Percentiles rank a stretch among this genome's conserved stretches.
These are phyloP conservation scores for Mellivora capensis DNA, from an alignment of 2,113 vertebrate species.

Conservation along the genomic window DNA sequence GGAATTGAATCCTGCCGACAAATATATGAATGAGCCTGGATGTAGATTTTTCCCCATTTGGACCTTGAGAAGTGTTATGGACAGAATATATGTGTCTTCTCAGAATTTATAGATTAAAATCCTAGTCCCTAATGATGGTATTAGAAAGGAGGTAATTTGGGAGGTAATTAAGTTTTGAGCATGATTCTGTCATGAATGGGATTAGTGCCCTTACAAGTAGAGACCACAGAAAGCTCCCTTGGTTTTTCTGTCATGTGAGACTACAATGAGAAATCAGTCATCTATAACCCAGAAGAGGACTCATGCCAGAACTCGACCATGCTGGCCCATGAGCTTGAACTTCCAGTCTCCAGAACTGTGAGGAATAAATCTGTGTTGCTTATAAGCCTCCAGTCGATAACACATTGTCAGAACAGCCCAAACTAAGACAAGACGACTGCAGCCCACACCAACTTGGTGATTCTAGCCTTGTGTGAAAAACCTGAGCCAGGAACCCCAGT, in stretches of 20 bases:
- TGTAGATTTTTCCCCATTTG: too few relatives aligned
- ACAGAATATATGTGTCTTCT: not conserved
- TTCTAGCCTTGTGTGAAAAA: not conserved
- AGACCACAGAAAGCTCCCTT: not conserved
- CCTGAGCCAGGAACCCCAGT: not conserved
- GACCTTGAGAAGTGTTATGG: not conserved
- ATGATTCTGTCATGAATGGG: not conserved
- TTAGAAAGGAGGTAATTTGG: not conserved
- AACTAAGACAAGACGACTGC: not conserved
- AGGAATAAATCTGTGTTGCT: not conserved
- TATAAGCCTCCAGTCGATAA: not conserved
- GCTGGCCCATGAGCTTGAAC: not conserved
- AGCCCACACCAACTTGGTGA: not conserved
- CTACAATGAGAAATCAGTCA: not conserved
- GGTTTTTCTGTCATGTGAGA: not conserved
- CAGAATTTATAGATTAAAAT: not conserved
- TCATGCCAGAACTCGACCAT: not conserved
- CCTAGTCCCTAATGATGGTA: not conserved
- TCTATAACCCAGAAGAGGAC: not conserved
- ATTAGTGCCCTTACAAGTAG: not conserved
- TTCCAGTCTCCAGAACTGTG: not conserved
- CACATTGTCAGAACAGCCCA: not conserved
- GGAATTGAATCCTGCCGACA: not conserved
- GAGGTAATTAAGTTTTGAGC: not conserved
- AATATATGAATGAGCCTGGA: not conserved